Conservation (phyloP, 2,113 vertebrate genomes). For the Platichthys stellatus region DNA sequence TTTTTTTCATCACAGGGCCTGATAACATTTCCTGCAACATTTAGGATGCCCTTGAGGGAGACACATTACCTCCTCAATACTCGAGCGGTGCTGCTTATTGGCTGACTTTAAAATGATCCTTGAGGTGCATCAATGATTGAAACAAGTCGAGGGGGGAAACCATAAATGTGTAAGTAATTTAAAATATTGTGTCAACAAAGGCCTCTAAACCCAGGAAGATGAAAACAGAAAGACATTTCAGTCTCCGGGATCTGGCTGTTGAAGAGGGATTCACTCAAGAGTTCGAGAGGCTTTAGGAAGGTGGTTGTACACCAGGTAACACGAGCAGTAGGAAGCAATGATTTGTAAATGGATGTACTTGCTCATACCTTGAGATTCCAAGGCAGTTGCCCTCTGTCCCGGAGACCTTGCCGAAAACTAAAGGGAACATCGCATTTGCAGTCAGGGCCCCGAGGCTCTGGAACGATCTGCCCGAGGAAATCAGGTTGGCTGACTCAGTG, state of each 20-base stretch:
- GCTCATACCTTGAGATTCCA: not conserved
- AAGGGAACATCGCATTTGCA: not conserved
- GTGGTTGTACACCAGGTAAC: not conserved
- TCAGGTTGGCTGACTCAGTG: not conserved
- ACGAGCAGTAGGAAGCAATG: not conserved
- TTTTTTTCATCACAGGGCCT: slow-evolving; percentile 2
- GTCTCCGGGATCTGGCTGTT: not conserved
- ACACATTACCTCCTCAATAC: not conserved
- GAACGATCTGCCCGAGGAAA: not conserved
- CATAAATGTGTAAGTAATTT: not conserved
- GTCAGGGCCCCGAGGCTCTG: not conserved
- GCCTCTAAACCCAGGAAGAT: not conserved
- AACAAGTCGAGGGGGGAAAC: not conserved
- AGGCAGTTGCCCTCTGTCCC: not conserved
- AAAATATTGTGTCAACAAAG: not conserved
- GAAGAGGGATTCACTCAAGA: not conserved
- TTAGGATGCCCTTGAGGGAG: slow-evolving; percentile 31
- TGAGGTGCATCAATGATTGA: not conserved
- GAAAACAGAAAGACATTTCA: not conserved
- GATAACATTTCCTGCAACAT: slow-evolving; percentile 25
- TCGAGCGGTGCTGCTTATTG: not conserved
- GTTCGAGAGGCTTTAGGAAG: not conserved
- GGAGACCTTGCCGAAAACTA: not conserved
- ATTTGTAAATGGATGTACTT: not conserved
- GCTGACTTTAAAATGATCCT: not conserved